phyloP scores from a whole-genome alignment of 2,888 invertebrate species.

The Zootermopsis nevadensis region DNA sequence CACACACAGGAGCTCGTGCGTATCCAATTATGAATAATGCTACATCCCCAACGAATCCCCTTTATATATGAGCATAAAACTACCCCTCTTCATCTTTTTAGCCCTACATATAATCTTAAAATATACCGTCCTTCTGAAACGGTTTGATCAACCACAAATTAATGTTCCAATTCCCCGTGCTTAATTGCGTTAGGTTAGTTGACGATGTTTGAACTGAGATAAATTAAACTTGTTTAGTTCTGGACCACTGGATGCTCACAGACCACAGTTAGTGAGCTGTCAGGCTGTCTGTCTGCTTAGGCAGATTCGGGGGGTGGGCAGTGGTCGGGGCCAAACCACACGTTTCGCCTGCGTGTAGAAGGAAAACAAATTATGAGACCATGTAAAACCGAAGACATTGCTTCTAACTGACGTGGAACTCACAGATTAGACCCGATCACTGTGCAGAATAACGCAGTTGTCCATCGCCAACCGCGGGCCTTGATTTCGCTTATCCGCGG shows the following conservation, averaged over 20 bases:
- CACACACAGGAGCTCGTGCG: conserved; percentile 17
- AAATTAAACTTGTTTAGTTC: not conserved
- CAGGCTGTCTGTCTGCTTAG: too few species aligned
- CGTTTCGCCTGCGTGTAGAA: too few species aligned
- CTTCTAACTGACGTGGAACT: too few species aligned
- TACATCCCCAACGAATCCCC: conserved; percentile 15
- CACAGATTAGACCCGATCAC: too few species aligned
- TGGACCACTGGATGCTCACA: not conserved
- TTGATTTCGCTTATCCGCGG: too few species aligned
- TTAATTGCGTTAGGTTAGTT: conserved; percentile 16
- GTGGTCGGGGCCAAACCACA: too few species aligned
- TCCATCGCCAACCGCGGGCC: too few species aligned
- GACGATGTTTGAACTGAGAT: not conserved
- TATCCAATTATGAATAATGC: conserved; percentile 41
- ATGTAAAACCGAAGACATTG: too few species aligned
- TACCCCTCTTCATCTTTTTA: conserved; percentile 14
- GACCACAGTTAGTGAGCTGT: not conserved
- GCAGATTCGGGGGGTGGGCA: too few species aligned
- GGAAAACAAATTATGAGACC: too few species aligned
- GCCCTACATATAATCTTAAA: conserved; percentile 15
- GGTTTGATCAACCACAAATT: conserved; percentile 39
- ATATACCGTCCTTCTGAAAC: not conserved
- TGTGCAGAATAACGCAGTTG: too few species aligned
- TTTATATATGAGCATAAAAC: conserved; percentile 13
- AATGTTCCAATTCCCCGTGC: conserved; percentile 26